Percentiles rank a stretch among this genome's conserved stretches.
These are phyloP conservation scores for Hyla sarda DNA, from an alignment of 2,113 vertebrate genomes.

Conservation along the genomic window DNA sequence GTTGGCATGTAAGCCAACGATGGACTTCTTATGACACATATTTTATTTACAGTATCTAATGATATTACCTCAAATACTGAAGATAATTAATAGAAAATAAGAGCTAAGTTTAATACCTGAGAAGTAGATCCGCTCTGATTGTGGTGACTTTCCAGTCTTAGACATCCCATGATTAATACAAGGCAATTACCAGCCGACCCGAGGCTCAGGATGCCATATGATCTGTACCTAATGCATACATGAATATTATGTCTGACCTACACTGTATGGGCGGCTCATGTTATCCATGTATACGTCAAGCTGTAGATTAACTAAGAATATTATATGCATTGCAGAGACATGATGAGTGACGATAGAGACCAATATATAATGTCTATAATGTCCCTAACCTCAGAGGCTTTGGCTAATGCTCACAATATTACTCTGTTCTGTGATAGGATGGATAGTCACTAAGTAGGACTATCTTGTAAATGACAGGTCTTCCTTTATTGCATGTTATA, in stretches of 20 bases:
- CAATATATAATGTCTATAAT: no score
- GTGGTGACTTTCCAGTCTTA: background rate
- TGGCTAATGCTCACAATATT: no score
- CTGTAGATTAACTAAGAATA: background rate
- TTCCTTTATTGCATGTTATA: no score
- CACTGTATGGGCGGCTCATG: background rate
- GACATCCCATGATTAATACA: conserved; percentile 43
- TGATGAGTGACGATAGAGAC: background rate
- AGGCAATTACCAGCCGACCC: conserved; percentile 1
- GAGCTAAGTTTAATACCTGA: background rate
- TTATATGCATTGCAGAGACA: background rate
- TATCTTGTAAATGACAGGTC: no score
- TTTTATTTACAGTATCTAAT: no score
- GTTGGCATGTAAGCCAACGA: no score
- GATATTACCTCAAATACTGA: no score
- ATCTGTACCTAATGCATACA: conserved; percentile 7
- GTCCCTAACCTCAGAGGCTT: no score
- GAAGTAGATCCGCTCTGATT: background rate
- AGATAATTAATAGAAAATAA: background rate
- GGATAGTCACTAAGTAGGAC: no score
- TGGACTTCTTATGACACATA: no score
- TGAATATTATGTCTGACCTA: conserved; percentile 46
- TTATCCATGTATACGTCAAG: background rate
- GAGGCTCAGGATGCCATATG: background rate
- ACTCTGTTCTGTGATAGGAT: no score